Percentiles rank a stretch among this genome's conserved stretches.
Conservation (phyloP, 2,113 vertebrate species). For the Bubo scandiacus region DNA sequence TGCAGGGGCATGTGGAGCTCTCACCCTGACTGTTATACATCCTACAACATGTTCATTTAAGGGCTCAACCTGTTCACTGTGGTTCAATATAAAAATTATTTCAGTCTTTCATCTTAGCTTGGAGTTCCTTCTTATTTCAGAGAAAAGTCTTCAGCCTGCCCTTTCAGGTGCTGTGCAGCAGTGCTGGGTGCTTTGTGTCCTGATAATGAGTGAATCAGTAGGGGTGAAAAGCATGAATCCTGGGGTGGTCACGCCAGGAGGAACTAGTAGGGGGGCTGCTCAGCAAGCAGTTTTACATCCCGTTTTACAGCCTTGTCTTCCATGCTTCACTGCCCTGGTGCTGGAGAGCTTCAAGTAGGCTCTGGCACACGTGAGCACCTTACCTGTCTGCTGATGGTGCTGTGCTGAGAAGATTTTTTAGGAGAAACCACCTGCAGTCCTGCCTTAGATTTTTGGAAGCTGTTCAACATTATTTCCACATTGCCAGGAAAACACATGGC, state of each 20-base stretch:
- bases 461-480: constrained; percentile 13
- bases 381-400: not conserved
- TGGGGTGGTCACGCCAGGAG: not conserved
- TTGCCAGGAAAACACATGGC: constrained; percentile 49
- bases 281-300: not conserved
- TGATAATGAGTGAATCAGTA: not conserved
- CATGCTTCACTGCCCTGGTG: not conserved
- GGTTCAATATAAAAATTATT: not conserved
- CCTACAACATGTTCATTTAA: not conserved
- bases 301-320: not conserved
- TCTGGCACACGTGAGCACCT: not conserved
- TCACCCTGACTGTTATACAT: not conserved
- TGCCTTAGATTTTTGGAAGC: constrained; percentile 40
- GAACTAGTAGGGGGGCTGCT: not conserved
- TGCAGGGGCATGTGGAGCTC: not conserved
- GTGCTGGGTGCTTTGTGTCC: not conserved
- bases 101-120: not conserved
- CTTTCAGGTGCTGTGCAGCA: not conserved
- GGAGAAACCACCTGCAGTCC: constrained; percentile 24
- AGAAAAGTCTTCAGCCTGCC: not conserved
- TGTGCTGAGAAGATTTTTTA: not conserved
- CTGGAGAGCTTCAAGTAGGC: not conserved
- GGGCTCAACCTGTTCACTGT: fast-evolving
- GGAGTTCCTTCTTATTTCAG: not conserved
- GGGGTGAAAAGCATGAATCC: not conserved